phyloP scores from a whole-genome alignment of 2,888 invertebrate species.

The Cheilosia vernalis region DNA sequence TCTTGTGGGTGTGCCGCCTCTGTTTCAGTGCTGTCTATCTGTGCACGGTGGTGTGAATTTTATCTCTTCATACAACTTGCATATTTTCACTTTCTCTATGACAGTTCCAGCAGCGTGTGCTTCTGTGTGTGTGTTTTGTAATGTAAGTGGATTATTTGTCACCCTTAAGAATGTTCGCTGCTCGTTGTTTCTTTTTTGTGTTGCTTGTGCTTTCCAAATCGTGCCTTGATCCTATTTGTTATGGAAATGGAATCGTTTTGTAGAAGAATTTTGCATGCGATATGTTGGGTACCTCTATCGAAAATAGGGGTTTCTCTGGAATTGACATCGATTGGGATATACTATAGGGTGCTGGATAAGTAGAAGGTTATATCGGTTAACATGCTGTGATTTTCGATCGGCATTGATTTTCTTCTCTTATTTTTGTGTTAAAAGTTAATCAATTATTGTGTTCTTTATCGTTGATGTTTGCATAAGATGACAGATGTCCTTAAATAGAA shows the following conservation, averaged over 20 bases:
- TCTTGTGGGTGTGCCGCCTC: not conserved
- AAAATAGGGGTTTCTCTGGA: constrained; percentile 8
- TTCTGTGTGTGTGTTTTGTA: not conserved
- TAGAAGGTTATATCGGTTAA: not conserved
- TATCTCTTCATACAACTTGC: not conserved
- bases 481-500: constrained; percentile 8
- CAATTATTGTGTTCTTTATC: constrained; percentile 13
- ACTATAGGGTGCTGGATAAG: not conserved
- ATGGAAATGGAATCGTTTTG: constrained; percentile 58
- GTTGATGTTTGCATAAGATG: not conserved
- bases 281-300: not conserved
- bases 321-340: constrained; percentile 22
- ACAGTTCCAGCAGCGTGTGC: not conserved
- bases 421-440: not conserved
- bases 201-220: not conserved
- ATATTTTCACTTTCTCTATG: constrained; percentile 18
- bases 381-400: constrained; percentile 36
- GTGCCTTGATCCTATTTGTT: constrained; percentile 50
- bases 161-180: constrained; percentile 27
- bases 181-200: not conserved
- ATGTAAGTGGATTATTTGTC: constrained; percentile 64
- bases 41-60: constrained; percentile 10
- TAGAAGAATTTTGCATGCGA: constrained; percentile 34
- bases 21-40: not conserved
- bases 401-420: constrained; percentile 8